Base-by-base conservation (phyloP, 2,888 invertebrate genomes). In the Bombylius major region DNA sequence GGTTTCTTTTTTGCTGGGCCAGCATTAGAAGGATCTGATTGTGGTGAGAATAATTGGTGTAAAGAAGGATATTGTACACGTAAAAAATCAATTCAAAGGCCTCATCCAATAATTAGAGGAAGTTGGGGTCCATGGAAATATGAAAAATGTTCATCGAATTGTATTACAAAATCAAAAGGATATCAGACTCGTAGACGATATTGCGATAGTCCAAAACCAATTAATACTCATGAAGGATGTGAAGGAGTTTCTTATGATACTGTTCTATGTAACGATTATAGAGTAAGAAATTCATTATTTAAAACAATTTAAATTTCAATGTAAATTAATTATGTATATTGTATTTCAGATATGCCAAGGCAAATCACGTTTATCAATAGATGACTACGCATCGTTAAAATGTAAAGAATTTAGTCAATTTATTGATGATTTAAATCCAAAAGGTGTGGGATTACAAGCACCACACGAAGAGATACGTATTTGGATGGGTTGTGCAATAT, bases 401-500 rank as follows among this genome's bases (percentile, higher is more conserved):
- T 88, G 87, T 65, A 67, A 75, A 51, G 79, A 82, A 65, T 87
- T 83, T 69, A 81, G 83, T 42, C 74, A 76, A 57, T 69, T 76
- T 54, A 64, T 87, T 55, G 76, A 80, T 1, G 79, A 80, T 58
- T 70, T 88, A 56, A 87, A 87, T 67, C 70, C 78, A 0, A 76
- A 79, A 42, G 85, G 83, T n/a, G 77, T 79, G 1, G 87, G 87
- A 1, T 71, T 87, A 58, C 87, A 88, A 71, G 84, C 86, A 13
- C 83, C 84, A 4, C 86, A 87, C 63, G 87, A 87, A 67, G 75
- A 65, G 82, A 83, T 75, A 61, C 80, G 84, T 34, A 78, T 84
- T 64, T 88, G 88, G 88, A 84, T 87, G 81, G 84, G 83, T 0
- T 89, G 89, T 68, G 83, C 87, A 31, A 82, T 89, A 64, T 89